Base-by-base conservation (phyloP, 1,140 invertebrate genomes). In the Tetranychus cinnabarinus region DNA sequence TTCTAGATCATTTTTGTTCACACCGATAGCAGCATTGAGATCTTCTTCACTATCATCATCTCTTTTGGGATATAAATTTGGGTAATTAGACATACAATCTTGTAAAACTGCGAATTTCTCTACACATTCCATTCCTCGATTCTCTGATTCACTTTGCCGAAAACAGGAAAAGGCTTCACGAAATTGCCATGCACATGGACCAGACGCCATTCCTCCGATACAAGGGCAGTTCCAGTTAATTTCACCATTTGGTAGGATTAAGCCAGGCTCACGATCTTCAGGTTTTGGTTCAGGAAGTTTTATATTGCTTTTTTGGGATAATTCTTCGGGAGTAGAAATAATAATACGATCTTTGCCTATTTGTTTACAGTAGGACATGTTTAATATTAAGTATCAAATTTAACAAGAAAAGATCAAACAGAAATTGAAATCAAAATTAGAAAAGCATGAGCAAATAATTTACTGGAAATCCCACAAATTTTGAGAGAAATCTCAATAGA, bases 151-250 rank as follows among this genome's bases (percentile, higher is more conserved):
- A 52, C 74, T 67, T 72, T 73, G 60, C 73, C 95, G 89, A 72
- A 95, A 95, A 74, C 91, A 97, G 31, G 85, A 83, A 71, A 97
- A 93, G 1, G 91, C 89, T 64, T 91, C 84, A 58, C 90, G 74
- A 72, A 96, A 96, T 71, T 90, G 82, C 13, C 84, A 74, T 0
- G 88, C 91, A 72, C 92, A 97, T 0, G 92, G 91, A 2, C 91
- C 91, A 4, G 86, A 88, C 5, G 89, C 86, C 85, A 93, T 91
- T 15, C 88, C 88, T 36, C 91, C 91, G 31, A 96, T 76, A 73
- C 92, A 97, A 0, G 91, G 92, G 69, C 92, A 97, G 69, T 84
- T 84, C 89, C 90, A 97, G 73, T 97, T 97, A 61, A 97, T 93
- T 56, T 85, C 81, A 6, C 92, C 91, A 75, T 87, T 85, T 2